Percentiles rank a stretch among this genome's conserved stretches.
Conservation (phyloP, 2,113 vertebrate species). For the Gallinago undulata region DNA sequence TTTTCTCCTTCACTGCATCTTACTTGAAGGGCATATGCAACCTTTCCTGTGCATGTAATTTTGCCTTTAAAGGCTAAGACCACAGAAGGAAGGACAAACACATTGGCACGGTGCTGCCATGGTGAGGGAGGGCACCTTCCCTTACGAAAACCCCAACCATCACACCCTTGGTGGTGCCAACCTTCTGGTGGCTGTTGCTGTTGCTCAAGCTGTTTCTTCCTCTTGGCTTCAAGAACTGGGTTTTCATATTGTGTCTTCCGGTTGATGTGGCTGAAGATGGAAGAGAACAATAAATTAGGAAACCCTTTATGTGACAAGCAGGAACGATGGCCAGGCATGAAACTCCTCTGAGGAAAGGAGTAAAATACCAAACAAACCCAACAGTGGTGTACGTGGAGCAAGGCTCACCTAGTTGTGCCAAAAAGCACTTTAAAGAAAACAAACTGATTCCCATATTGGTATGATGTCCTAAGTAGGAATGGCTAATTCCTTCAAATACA, state of each 20-base stretch:
- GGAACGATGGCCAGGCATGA: not conserved
- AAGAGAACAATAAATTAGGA: conserved; percentile 54
- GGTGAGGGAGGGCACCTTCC: not conserved
- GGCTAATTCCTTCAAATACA: conserved; percentile 6
- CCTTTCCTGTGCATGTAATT: not conserved
- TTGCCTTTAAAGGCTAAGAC: not conserved
- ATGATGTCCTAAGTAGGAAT: not conserved
- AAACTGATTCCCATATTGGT: not conserved
- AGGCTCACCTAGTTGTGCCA: not conserved
- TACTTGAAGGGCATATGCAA: not conserved
- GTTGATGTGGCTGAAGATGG: conserved; percentile 92
- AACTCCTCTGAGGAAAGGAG: not conserved
- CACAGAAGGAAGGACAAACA: not conserved
- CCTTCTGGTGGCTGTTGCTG: conserved; percentile 90
- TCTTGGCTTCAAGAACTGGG: conserved; percentile 94
- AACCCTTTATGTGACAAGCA: not conserved
- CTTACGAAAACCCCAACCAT: not conserved
- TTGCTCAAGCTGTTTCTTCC: conserved; percentile 92
- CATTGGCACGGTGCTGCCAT: not conserved
- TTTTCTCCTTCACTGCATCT: not conserved
- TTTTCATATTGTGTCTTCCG: conserved; percentile 99
- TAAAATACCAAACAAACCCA: not conserved
- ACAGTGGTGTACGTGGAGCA: not conserved
- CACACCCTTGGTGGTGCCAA: conserved; percentile 64
- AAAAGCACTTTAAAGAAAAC: not conserved